Evolutionary conservation across 2,797 vertebrate genomes (phyloP).

Genomic region (Arnoldichthys spilopterus): DNA sequence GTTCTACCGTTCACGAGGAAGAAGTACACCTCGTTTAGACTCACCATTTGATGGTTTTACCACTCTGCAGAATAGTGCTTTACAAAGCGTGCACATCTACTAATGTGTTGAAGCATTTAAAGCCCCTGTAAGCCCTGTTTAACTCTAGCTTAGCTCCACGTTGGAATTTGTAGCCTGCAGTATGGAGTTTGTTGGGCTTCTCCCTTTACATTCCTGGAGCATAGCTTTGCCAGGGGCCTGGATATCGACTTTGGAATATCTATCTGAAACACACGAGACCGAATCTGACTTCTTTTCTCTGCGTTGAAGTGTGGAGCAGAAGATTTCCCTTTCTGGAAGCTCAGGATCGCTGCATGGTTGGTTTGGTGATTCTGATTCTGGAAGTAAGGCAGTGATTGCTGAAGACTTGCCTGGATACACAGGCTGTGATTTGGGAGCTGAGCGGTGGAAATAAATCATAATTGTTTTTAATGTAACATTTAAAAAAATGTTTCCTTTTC

Average conservation of each 20-base stretch:
- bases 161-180: neutral
- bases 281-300: neutral
- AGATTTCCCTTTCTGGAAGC: neutral
- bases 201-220: neutral
- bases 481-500: too few species aligned
- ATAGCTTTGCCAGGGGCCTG: neutral
- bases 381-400: neutral
- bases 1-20: too few species aligned
- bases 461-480: too few species aligned
- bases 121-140: neutral
- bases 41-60: too few species aligned
- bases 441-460: too few species aligned
- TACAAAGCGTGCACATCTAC: neutral
- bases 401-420: too few species aligned
- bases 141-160: neutral
- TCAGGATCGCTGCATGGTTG: neutral
- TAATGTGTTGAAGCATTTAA: neutral
- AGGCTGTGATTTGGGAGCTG: too few species aligned
- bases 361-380: neutral
- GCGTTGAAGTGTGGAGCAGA: neutral
- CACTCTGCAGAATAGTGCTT: too few species aligned
- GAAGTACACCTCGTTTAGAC: too few species aligned
- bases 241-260: neutral
- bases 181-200: neutral
- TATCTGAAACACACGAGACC: neutral